Conservation (phyloP, 2,113 vertebrate genomes). For the Balaeniceps rex region DNA sequence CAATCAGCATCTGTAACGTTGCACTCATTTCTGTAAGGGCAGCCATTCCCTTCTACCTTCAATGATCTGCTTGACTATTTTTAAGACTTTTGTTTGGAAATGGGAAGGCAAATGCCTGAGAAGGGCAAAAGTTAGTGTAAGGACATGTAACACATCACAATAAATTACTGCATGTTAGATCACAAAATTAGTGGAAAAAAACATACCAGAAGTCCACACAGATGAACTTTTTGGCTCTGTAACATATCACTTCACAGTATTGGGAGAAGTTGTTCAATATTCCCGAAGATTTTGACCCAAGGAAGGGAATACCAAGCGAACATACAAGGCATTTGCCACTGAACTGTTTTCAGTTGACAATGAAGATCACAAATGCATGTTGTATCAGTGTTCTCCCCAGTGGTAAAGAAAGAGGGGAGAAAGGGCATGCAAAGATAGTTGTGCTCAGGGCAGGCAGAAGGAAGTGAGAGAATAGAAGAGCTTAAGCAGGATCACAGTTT, state of each 20-base stretch:
- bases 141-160: neutral
- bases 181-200: neutral
- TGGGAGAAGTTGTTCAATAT: neutral
- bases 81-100: neutral
- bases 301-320: neutral
- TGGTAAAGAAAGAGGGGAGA: neutral
- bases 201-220: neutral
- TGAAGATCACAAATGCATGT: neutral
- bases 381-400: neutral
- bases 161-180: neutral
- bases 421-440: neutral
- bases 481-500: neutral
- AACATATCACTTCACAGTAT: neutral
- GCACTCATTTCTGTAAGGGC: neutral
- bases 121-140: neutral
- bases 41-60: neutral
- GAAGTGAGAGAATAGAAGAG: slow-evolving; percentile 7
- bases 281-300: neutral
- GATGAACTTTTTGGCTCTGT: neutral
- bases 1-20: neutral
- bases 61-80: neutral
- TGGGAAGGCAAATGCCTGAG: neutral
- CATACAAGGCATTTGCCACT: neutral
- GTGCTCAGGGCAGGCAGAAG: neutral
- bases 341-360: neutral